These are phyloP conservation scores for Coturnix japonica DNA, from an alignment of 2,113 vertebrate genomes.

Conservation along the genomic window DNA sequence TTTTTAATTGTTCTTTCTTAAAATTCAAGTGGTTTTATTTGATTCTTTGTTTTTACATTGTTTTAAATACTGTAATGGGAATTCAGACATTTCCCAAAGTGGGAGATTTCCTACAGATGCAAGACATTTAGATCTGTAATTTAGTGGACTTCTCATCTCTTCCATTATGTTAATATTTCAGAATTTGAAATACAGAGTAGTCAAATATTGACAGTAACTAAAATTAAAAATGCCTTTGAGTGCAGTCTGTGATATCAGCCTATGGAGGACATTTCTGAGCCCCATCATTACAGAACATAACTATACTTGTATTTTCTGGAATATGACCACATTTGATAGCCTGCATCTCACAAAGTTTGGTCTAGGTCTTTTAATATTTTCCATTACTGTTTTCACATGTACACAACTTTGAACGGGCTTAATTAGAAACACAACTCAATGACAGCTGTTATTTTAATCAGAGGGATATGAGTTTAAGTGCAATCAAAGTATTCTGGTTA, in stretches of 20 bases:
- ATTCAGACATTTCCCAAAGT: background rate
- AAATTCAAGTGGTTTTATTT: background rate
- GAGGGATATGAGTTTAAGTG: slow-evolving; percentile 55
- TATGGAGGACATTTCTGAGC: background rate
- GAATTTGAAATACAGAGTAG: background rate
- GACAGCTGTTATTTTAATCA: slow-evolving; percentile 75
- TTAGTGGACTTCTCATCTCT: background rate
- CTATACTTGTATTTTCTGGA: background rate
- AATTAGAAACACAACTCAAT: slow-evolving; percentile 59
- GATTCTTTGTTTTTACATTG: background rate
- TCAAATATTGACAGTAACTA: background rate
- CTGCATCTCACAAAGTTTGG: background rate
- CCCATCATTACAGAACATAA: background rate
- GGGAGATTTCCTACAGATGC: background rate
- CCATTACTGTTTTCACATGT: background rate
- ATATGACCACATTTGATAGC: slow-evolving; percentile 21
- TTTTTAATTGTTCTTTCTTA: background rate
- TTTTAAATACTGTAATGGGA: background rate
- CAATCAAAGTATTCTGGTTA: slow-evolving; percentile 69
- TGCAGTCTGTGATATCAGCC: background rate
- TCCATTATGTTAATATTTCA: background rate
- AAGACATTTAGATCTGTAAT: background rate
- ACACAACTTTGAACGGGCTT: slow-evolving; percentile 19
- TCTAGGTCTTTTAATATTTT: slow-evolving; percentile 29
- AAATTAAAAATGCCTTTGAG: background rate